Evolutionary conservation across 2,113 vertebrate genomes (phyloP), one percentile per base, ranked within the genome.

Genomic region (Gadus macrocephalus): DNA sequence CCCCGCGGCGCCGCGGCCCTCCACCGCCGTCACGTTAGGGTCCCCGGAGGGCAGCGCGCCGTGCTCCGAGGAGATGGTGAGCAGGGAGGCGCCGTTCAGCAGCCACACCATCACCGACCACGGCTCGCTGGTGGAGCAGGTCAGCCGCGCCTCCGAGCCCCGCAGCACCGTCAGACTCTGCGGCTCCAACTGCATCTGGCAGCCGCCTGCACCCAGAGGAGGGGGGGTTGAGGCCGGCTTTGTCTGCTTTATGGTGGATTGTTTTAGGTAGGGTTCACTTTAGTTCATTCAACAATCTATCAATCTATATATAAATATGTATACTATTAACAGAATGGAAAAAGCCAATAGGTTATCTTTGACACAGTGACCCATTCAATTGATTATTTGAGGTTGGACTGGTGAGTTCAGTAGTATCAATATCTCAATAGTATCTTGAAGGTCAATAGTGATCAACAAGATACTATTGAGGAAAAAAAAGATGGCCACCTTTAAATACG

Each of bases 91-190:
- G 4, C 69, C 73, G 0, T 92, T 72, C 53, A 91, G 78, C 22
- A 89, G 49, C 96, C 95, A 97, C 60, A 93, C 84, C 87, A 97
- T 90, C n/a, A 91, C 80, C 0, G 59, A 59, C 96, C 95, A 98
- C 1, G 72, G 64, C 0, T 9, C 20, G 0, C 85, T 76, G 25
- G 93, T 73, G 0, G 86, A 94, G 84, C 95, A 97, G 70, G 90
- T 95, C 76, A 96, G 94, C 0, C 67, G 85, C 4, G 91, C 93
- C 68, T 91, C 82, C 0, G 87, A 86, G 62, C 94, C 94, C 64
- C 38, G 75, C 31, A 95, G 87, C 1, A 89, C 92, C 0, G 92
- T 94, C 15, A 78, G 68, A 0, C 53, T 74, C 56, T 14, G 15
- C 4, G 90, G 91, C 1, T 69, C 67, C 60, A 92, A 75, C 14